Conservation (phyloP, 1,140 invertebrate genomes). For the Pachyrhynchus sulphureomaculatus region DNA sequence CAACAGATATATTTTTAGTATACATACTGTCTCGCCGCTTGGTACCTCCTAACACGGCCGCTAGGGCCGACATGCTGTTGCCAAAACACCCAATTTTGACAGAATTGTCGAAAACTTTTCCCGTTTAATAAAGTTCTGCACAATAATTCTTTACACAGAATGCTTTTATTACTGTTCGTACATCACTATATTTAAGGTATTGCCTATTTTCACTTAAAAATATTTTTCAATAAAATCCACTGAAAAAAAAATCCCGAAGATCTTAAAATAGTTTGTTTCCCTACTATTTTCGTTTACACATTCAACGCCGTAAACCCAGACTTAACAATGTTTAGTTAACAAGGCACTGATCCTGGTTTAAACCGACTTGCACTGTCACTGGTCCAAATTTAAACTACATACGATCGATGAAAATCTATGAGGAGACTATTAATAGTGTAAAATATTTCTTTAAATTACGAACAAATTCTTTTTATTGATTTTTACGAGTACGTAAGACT, state of each 20-base stretch:
- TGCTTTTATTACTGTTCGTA: too few species aligned
- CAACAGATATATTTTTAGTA: not conserved
- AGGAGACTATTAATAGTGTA: conserved; percentile 36
- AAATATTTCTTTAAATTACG: not conserved
- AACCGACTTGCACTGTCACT: conserved; percentile 29
- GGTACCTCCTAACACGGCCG: conserved; percentile 41
- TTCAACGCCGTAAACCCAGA: not conserved
- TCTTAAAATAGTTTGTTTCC: conserved; percentile 6
- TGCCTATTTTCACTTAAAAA: too few species aligned
- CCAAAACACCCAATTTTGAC: conserved; percentile 46
- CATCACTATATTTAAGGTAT: too few species aligned
- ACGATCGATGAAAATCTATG: conserved; percentile 20
- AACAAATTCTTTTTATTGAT: conserved; percentile 8
- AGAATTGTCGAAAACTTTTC: not conserved
- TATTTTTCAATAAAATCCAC: too few species aligned
- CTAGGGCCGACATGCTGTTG: conserved; percentile 47
- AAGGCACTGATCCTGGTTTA: conserved; percentile 3
- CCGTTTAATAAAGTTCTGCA: too few species aligned
- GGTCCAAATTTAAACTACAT: conserved; percentile 37
- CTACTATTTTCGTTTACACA: not conserved
- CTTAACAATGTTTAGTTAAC: conserved; percentile 20
- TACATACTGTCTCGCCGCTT: conserved; percentile 46
- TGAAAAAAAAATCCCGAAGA: not conserved
- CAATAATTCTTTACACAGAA: too few species aligned
- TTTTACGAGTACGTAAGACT: too few species aligned